Evolutionary conservation across 2,113 vertebrate species (phyloP), one percentile per base, ranked within the genome.

Genomic region (Anser cygnoides): DNA sequence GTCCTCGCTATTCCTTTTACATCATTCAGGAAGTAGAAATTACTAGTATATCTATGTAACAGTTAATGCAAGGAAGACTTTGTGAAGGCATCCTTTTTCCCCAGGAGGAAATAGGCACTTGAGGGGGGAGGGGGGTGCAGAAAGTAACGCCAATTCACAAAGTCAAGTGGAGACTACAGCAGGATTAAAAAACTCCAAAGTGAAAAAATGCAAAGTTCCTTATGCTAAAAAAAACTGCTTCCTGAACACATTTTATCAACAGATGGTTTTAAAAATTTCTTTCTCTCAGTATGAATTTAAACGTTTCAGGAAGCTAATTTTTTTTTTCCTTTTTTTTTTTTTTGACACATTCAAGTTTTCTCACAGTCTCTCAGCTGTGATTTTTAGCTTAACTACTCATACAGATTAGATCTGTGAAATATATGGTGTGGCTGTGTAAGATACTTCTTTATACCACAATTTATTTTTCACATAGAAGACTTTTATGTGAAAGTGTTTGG

Each of bases 301-400:
- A 94, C 29, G 9, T 92, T 95, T 72, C 84, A 89, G 44, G 75
- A 80, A 94, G 55, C 49, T 76, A 66, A 58, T 90, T 66, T 85
- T 91, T 20, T 65, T 91, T 91, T 77, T 57, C 55, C 2, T n/a
- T 39, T 41, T 49, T 52, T 33, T 35, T 79, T 71, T 76, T 89
- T 87, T 76, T 88, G 18, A 80, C 79, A 88, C 65, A 28, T 94
- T 90, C 9, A 19, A 43, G 22, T 84, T 90, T 95, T 88, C 55
- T 96, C 55, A 79, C 72, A 80, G 59, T 95, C 87, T 96, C 58
- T 90, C 85, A 87, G 87, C 85, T 97, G 85, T 93, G 83, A 96
- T 92, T 93, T 97, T 92, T 90, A 92, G 58, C 63, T 88, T 76
- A 66, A 58, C 80, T 73, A 43, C 29, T 79, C 15, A 39, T 70